phyloP scores from a whole-genome alignment of 1,140 invertebrate genomes.

The Nasonia longicornis region DNA sequence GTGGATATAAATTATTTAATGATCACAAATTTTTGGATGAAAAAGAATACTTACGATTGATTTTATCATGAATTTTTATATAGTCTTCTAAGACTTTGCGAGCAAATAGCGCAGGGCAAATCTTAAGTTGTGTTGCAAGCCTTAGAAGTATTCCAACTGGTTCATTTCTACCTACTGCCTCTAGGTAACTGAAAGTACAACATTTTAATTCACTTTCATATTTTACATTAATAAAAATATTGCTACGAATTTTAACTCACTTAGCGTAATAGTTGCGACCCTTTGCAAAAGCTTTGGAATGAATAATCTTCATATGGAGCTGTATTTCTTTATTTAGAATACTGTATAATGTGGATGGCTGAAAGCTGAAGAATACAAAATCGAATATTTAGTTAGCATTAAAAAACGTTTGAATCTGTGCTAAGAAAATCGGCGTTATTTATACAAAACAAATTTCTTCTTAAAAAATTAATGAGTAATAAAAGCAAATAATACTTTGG shows the following conservation, averaged over 20 bases:
- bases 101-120: conserved; percentile 76
- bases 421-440: no score
- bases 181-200: conserved; percentile 50
- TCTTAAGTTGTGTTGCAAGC: conserved; percentile 70
- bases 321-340: conserved; percentile 68
- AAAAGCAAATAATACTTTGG: conserved; percentile 45
- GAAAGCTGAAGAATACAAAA: conserved; percentile 45
- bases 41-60: conserved; percentile 50
- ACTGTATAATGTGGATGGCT: conserved; percentile 67
- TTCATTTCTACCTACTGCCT: conserved; percentile 56
- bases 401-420: neutral
- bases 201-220: neutral
- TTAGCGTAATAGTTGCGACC: conserved; percentile 52
- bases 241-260: conserved; percentile 45
- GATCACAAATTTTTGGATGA: conserved; percentile 28
- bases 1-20: conserved; percentile 28
- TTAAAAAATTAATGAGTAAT: conserved; percentile 19
- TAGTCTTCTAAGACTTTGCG: conserved; percentile 76
- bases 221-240: neutral
- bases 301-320: conserved; percentile 65
- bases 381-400: conserved; percentile 26
- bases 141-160: conserved; percentile 71
- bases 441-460: no score
- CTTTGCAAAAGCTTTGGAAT: conserved; percentile 49
- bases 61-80: conserved; percentile 34